Evolutionary conservation across 1,140 invertebrate genomes (phyloP).

Genomic region (Mesaphorura yosii): DNA sequence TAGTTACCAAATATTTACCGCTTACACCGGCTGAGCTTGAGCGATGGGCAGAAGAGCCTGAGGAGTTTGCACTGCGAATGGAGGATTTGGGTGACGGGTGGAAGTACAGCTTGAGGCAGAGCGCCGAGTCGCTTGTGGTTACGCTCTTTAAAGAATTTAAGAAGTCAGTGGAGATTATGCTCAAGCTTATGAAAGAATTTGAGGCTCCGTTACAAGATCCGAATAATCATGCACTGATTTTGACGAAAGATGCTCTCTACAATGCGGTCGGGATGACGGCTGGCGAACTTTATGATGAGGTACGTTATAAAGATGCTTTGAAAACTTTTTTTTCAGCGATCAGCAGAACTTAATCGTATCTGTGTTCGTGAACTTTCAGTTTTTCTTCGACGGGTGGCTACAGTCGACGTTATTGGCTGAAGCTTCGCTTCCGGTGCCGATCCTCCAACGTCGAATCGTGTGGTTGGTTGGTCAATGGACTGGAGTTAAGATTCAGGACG

Average conservation of each 20-base stretch:
- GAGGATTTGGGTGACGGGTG: conserved; percentile 81
- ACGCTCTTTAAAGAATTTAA: conserved; percentile 70
- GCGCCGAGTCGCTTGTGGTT: conserved; percentile 73
- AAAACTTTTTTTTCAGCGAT: no score
- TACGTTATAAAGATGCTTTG: no score
- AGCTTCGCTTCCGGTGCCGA: conserved; percentile 63
- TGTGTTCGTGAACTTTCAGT: no score
- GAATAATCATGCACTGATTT: conserved; percentile 59
- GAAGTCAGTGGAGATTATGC: conserved; percentile 52
- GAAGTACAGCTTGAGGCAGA: conserved; percentile 80
- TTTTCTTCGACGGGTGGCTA: conserved; percentile 89
- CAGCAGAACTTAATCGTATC: no score
- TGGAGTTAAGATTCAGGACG: conserved; percentile 67
- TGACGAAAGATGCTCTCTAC: conserved; percentile 89
- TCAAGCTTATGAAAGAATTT: conserved; percentile 54
- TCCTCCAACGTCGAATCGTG: conserved; percentile 74
- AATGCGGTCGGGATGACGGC: conserved; percentile 80
- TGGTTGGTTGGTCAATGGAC: conserved; percentile 79
- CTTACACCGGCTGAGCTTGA: conserved; percentile 70
- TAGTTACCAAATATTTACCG: conserved; percentile 79
- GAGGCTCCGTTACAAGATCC: conserved; percentile 48
- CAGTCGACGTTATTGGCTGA: conserved; percentile 68
- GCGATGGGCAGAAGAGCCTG: conserved; percentile 80
- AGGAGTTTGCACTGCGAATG: conserved; percentile 52
- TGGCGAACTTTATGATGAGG: conserved; percentile 83